Conservation (phyloP, 2,797 vertebrate genomes). For the Paedocypris micromegethes region DNA sequence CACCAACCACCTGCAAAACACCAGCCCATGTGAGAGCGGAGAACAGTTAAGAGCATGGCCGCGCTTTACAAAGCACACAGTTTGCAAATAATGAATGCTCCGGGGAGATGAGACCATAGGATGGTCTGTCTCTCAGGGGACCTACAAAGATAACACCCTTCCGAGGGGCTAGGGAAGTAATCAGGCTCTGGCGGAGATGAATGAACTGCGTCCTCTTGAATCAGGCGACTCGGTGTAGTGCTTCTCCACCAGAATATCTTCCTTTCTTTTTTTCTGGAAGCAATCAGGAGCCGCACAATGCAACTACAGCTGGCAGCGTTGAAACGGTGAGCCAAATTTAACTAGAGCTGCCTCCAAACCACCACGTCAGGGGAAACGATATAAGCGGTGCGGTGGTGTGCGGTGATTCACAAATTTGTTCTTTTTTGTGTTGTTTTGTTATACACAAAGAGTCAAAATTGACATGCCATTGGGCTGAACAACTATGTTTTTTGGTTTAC, state of each 20-base stretch:
- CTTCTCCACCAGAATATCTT: constrained; percentile 6
- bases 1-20: constrained; percentile 80
- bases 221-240: constrained; percentile 4
- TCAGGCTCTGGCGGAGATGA: constrained; percentile 31
- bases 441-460: too few relatives aligned
- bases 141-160: background rate
- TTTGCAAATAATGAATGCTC: constrained; percentile 23
- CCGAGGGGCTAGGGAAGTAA: constrained; percentile 16
- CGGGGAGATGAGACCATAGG: background rate
- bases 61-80: background rate
- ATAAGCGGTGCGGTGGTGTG: too few relatives aligned
- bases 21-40: background rate
- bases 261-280: constrained; percentile 1
- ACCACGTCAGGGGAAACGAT: background rate
- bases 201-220: constrained; percentile 5
- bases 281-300: constrained; percentile 22
- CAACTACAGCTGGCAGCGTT: constrained; percentile 2
- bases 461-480: too few relatives aligned
- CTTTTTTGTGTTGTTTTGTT: too few relatives aligned
- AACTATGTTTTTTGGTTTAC: too few relatives aligned
- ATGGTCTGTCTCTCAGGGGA: background rate
- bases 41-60: too few relatives aligned
- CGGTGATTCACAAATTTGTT: too few relatives aligned
- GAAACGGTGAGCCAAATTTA: constrained; percentile 4
- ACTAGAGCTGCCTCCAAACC: background rate